Base-by-base conservation (phyloP, 1,140 invertebrate species). In the Aphaenogaster ashmeadi region DNA sequence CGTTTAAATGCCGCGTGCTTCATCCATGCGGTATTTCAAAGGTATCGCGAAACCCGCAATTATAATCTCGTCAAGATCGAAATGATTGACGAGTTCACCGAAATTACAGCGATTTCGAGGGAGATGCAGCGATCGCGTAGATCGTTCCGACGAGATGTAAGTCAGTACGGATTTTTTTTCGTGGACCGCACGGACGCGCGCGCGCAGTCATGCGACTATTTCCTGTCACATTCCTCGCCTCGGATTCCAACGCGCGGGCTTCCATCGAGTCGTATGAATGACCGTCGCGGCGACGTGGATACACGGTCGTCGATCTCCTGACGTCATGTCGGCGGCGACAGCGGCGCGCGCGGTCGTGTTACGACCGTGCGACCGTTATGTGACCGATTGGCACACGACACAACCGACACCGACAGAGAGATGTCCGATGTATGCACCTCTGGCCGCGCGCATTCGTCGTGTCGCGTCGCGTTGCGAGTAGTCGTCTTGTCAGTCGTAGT, bases 351-450 rank as follows among this genome's bases (percentile, higher is more conserved):
- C 91, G 91, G 90, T 93, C 93, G 92, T 92, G 92, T 94, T 93
- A 94, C 92, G 93, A 93, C 90, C 92, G 90, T 92, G 91, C 93
- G 94, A 94, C 94, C 94, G 94, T 95, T 95, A 95, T 93, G 91
- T 94, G 94, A 94, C 94, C 94, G 93, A 95, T 94, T 93, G 89
- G 89, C 91, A 91, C 90, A 91, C 92, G 92, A 93, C 78, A 93
- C 78, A 41, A 80, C 62, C 47, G 47, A 71, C 74, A 77, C 69
- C 86, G 89, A 74, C 79, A 44, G 77, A 79, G 66, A 86, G 69
- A 79, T 50, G 54, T 64, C 85, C 47, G 69, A 72, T 60, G 80
- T 80, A 50, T 66, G 86, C 92, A 91, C 92, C 88, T 91, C 89
- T 81, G 78, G 71, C 60, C 75, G 88, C 75, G 88, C 87, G 91